Percentiles rank a stretch among this genome's conserved stretches.
Conservation (phyloP, 30 jellyfish, hydroid and myxozoan species). For the Chironex yamaguchii region DNA sequence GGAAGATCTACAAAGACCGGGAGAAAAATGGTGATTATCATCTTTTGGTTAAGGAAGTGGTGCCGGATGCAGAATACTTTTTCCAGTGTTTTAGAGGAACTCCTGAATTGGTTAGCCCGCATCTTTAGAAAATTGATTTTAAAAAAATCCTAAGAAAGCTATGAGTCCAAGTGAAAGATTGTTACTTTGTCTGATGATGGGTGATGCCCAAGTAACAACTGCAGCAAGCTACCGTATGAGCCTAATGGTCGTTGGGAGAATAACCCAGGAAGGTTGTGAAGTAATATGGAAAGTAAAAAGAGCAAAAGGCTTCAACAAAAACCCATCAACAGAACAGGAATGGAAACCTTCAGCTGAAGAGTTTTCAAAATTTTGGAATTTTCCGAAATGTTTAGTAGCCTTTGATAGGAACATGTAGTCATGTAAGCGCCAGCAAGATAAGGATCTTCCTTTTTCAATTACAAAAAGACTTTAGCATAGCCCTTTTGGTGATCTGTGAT, state of each 20-base stretch:
- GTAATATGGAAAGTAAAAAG: background rate
- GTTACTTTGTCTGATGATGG: slow-evolving; percentile 40
- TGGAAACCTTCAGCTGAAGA: too few species aligned
- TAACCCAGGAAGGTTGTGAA: background rate
- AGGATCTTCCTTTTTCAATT: too few species aligned
- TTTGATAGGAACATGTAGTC: too few species aligned
- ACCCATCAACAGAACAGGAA: too few species aligned
- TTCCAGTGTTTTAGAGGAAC: slow-evolving; percentile 15
- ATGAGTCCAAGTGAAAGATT: slow-evolving; percentile 49
- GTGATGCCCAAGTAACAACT: slow-evolving; percentile 25
- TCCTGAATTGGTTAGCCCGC: slow-evolving; percentile 15
- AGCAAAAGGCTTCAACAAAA: background rate
- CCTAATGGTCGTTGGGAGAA: background rate
- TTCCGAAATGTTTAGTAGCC: too few species aligned
- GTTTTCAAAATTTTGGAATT: too few species aligned
- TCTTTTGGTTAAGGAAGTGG: slow-evolving; percentile 18
- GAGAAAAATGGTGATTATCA: slow-evolving; percentile 53
- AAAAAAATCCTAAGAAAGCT: slow-evolving; percentile 10
- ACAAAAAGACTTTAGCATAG: too few species aligned
- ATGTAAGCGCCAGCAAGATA: too few species aligned
- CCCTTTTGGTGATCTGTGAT: too few species aligned
- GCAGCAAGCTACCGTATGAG: too few species aligned
- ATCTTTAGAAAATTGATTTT: background rate
- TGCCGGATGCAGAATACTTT: slow-evolving; percentile 1
- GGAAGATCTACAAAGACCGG: slow-evolving; percentile 56